A percentile compares a stretch with the other conserved stretches of the same genome.
Conservation (phyloP, 2,888 invertebrate genomes). For the Gymnosoma rotundatum region DNA sequence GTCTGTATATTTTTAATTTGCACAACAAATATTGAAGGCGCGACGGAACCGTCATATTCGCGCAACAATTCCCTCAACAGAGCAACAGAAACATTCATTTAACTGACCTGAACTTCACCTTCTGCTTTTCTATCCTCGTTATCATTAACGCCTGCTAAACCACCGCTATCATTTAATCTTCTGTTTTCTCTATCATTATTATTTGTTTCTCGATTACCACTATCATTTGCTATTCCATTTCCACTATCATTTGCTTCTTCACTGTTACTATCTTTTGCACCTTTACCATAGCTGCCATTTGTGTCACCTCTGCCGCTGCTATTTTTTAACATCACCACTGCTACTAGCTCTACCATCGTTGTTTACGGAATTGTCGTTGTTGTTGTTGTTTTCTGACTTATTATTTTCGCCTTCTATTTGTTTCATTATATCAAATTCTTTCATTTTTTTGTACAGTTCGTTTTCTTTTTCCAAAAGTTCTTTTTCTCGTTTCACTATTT, state of each 20-base stretch:
- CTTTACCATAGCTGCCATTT: too few species aligned
- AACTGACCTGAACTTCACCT: too few species aligned
- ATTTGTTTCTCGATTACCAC: not conserved
- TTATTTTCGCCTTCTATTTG: not conserved
- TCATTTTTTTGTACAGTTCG: conserved; percentile 24
- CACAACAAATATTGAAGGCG: conserved; percentile 3
- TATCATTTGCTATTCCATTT: not conserved
- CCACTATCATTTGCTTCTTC: not conserved
- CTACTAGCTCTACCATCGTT: too few species aligned
- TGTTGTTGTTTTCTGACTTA: too few species aligned
- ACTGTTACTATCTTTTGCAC: not conserved
- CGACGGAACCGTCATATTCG: conserved; percentile 15
- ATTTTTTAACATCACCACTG: not conserved
- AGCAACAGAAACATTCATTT: not conserved
- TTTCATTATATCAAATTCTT: conserved; percentile 12
- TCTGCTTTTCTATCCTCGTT: too few species aligned
- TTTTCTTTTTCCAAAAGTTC: conserved; percentile 22
- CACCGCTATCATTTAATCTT: not conserved
- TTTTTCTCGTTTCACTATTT: conserved; percentile 18
- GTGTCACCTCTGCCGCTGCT: not conserved
- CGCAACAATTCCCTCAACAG: conserved; percentile 20
- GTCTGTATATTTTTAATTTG: conserved; percentile 2
- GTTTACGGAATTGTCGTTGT: too few species aligned
- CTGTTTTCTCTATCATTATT: not conserved
- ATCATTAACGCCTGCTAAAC: too few species aligned